phyloP scores from a whole-genome alignment of 2,797 vertebrate species.

The Rhinogobio ventralis region DNA sequence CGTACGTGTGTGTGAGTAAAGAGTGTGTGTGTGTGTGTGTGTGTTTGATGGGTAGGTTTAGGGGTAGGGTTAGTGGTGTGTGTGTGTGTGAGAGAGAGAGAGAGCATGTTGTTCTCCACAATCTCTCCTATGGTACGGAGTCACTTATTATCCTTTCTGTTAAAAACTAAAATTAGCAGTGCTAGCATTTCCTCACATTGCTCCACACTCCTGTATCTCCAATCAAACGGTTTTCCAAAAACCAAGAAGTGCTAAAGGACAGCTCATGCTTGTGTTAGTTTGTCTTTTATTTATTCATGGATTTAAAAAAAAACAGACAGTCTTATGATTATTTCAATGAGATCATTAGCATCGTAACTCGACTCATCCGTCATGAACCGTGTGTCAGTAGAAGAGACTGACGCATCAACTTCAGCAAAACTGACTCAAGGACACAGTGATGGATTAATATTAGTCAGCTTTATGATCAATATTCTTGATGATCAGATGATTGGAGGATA shows the following conservation, averaged over 20 bases:
- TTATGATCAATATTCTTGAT: not conserved
- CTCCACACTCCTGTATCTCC: not conserved
- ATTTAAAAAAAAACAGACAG: not conserved
- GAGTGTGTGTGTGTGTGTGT: too few species aligned
- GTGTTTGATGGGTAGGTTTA: too few species aligned
- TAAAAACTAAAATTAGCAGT: not conserved
- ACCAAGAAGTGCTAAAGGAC: not conserved
- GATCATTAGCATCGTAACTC: not conserved
- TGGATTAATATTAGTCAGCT: not conserved
- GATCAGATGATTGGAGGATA: not conserved
- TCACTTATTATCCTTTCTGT: too few species aligned
- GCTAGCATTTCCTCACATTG: not conserved
- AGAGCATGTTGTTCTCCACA: too few species aligned
- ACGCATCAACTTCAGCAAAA: not conserved
- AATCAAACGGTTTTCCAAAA: not conserved
- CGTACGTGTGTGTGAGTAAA: too few species aligned
- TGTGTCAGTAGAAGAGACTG: not conserved
- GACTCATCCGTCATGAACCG: not conserved
- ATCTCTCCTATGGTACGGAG: too few species aligned
- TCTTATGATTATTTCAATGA: not conserved
- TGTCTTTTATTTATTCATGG: constrained; percentile 25
- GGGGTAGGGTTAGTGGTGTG: too few species aligned
- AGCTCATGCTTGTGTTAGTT: not conserved
- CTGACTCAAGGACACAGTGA: too few species aligned
- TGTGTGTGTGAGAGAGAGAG: too few species aligned